Conservation (phyloP, 1,140 invertebrate genomes). For the Oryctes rhinoceros region DNA sequence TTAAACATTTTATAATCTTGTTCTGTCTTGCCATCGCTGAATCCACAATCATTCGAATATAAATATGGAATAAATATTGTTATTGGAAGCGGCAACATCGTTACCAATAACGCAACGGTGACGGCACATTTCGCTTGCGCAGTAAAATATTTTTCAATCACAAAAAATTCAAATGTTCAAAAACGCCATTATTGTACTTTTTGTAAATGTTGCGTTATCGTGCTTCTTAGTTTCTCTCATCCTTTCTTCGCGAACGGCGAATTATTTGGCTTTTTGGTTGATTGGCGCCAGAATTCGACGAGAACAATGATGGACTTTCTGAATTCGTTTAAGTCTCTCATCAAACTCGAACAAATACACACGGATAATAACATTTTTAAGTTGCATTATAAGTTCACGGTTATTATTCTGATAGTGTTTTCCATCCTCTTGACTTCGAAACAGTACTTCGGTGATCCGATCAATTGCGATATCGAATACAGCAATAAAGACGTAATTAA, state of each 20-base stretch:
- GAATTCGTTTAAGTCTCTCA: constrained; percentile 54
- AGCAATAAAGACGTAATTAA: constrained; percentile 69
- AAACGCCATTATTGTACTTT: constrained; percentile 2
- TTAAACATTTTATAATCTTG: too few species aligned
- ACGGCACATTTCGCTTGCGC: background rate
- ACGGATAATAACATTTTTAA: constrained; percentile 74
- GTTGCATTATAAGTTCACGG: constrained; percentile 74
- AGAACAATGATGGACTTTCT: constrained; percentile 56
- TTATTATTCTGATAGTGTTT: constrained; percentile 71
- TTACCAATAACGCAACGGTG: background rate
- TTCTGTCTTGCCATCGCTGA: too few species aligned
- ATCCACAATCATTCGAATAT: too few species aligned
- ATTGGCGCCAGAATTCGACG: background rate
- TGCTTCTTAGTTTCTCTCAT: background rate
- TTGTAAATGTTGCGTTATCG: background rate
- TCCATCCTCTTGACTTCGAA: constrained; percentile 73
- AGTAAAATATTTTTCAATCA: background rate
- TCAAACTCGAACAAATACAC: constrained; percentile 70
- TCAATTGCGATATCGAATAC: constrained; percentile 68
- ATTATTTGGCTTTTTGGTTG: background rate
- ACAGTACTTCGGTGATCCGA: constrained; percentile 77
- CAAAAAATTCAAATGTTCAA: constrained; percentile 24
- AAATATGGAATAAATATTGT: too few species aligned
- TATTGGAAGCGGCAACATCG: background rate
- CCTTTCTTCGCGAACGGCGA: background rate